Percentiles rank a stretch among this genome's conserved stretches.
phyloP scores from a whole-genome alignment of 2,888 invertebrate genomes.

The Drosophila niveifrons region DNA sequence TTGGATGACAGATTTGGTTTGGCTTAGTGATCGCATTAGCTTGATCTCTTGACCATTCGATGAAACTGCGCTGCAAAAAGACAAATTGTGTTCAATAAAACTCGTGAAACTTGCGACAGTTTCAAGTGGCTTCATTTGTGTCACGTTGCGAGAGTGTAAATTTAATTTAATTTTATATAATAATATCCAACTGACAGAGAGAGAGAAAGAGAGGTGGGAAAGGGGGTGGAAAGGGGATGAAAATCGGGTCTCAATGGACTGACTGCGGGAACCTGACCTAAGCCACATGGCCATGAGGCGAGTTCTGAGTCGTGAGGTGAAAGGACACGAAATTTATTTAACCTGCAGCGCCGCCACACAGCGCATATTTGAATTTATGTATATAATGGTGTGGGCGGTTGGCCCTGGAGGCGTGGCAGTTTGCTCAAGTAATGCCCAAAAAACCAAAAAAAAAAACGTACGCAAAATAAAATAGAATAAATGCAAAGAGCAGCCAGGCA shows the following conservation, averaged over 20 bases:
- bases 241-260: conserved; percentile 5
- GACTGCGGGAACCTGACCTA: conserved; percentile 38
- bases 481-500: conserved; percentile 38
- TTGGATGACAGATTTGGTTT: conserved; percentile 6
- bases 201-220: background rate
- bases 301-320: conserved; percentile 7
- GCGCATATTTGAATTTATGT: conserved; percentile 77
- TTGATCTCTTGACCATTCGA: background rate
- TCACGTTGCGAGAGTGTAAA: conserved; percentile 36
- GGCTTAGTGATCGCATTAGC: conserved; percentile 5
- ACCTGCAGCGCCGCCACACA: conserved; percentile 73
- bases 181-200: conserved; percentile 27
- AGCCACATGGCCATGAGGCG: conserved; percentile 37
- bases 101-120: conserved; percentile 21
- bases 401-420: conserved; percentile 20
- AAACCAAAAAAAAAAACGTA: conserved; percentile 22
- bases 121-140: conserved; percentile 49
- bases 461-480: conserved; percentile 5
- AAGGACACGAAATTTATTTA: conserved; percentile 71
- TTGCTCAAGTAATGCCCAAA: conserved; percentile 60
- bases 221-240: background rate
- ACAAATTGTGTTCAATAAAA: background rate
- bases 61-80: background rate
- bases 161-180: conserved; percentile 51
- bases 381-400: conserved; percentile 46